These are phyloP conservation scores for Rhynchomys soricoides DNA, from an alignment of 2,113 vertebrate genomes.

Conservation along the genomic window DNA sequence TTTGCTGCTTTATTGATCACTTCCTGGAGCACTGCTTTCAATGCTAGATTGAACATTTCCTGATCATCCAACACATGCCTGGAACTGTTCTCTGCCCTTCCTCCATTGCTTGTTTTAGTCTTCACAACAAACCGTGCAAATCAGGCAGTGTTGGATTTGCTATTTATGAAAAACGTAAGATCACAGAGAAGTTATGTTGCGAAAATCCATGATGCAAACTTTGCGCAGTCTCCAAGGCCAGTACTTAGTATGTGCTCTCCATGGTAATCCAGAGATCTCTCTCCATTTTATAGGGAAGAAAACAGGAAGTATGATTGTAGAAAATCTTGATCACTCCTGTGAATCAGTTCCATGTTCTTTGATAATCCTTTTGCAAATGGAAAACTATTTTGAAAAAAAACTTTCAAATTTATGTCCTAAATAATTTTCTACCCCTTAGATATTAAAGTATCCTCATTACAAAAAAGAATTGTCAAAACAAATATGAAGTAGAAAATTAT, in stretches of 20 bases:
- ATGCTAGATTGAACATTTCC: background rate
- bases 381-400: background rate
- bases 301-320: background rate
- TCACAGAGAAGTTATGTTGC: background rate
- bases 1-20: background rate
- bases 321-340: background rate
- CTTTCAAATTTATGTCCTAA: conserved; percentile 4
- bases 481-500: conserved; percentile 40
- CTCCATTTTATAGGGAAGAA: background rate
- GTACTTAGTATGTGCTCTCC: background rate
- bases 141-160: background rate
- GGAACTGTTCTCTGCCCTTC: background rate
- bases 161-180: background rate
- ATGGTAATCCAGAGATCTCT: background rate
- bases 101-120: background rate
- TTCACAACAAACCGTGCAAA: background rate
- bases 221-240: background rate
- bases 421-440: background rate
- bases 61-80: background rate
- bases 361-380: background rate
- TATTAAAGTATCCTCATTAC: background rate
- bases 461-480: conserved; percentile 32
- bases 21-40: background rate
- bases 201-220: background rate
- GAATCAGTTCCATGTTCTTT: conserved; percentile 7